Base-by-base conservation (phyloP, 1,140 invertebrate genomes). In the Gerris buenoi region DNA sequence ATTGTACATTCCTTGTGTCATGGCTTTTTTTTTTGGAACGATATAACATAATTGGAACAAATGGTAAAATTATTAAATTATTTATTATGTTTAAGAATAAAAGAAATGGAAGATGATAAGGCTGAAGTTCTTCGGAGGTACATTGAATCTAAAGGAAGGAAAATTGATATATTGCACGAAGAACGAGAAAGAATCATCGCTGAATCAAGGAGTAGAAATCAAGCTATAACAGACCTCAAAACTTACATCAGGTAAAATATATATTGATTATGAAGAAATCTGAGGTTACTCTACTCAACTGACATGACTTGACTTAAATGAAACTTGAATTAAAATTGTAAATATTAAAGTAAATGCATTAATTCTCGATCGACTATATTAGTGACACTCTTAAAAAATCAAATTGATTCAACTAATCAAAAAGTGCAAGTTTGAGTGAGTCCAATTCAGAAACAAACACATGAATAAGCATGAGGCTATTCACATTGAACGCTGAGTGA, bases 191-290 rank as follows among this genome's bases (percentile, higher is more conserved):
- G 69, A 66, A 70, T 73, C 46, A 70, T 76, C 14, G 65, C 60
- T 63, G 74, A 75, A 65, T 73, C 73, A 13, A 66, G 73, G 68
- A 68, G 68, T 25, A 67, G 72, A 67, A 75, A 75, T 13, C 72
- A 73, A 26, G 69, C 72, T 25, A 74, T 75, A n/a, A 73, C 74
- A 13, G 72, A 76, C 33, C 63, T 76, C 0, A 70, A 74, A 67
- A 73, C 76, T 65, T 72, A 76, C 65, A 68, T 76, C 1, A 71
- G 74, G 75, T 76, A 70, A 67, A 23, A 22, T 22, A 65, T 33
- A 58, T 65, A 29, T 64, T 61, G 18, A n/a, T n/a, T 13, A 56
- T 13, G 10, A 10, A 56, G 46, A 56, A 56, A 56, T 13, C 46
- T 13, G n/a, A 13, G 10, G 46, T n/a, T 10, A 56, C n/a, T 56